phyloP scores from a whole-genome alignment of 1,140 invertebrate species.

The Penaeus japonicus region DNA sequence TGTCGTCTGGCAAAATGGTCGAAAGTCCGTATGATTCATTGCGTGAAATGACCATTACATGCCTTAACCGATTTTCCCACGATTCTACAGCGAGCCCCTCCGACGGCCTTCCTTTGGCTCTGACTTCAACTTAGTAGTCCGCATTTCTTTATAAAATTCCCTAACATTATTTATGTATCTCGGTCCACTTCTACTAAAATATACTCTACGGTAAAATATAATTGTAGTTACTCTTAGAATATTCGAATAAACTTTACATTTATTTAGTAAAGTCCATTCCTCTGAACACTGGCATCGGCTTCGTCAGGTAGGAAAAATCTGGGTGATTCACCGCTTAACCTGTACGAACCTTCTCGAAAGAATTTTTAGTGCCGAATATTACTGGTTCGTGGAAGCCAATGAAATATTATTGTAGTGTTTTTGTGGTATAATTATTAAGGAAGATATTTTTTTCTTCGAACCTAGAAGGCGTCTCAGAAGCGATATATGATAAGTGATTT shows the following conservation, averaged over 20 bases:
- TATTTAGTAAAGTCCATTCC: neutral
- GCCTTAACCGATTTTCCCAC: constrained; percentile 25
- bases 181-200: too few relatives aligned
- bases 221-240: too few relatives aligned
- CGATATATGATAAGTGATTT: too few relatives aligned
- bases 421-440: too few relatives aligned
- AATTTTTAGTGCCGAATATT: constrained; percentile 30
- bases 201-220: too few relatives aligned
- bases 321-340: constrained; percentile 21
- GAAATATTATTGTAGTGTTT: constrained; percentile 18
- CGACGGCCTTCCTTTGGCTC: neutral
- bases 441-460: too few relatives aligned
- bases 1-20: too few relatives aligned
- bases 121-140: neutral
- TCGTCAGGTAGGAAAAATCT: constrained; percentile 35
- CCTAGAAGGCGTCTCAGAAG: too few relatives aligned
- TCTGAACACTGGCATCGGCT: neutral
- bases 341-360: constrained; percentile 7
- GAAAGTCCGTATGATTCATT: constrained; percentile 9
- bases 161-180: too few relatives aligned
- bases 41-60: constrained; percentile 36
- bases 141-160: too few relatives aligned
- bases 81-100: neutral
- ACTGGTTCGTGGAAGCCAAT: neutral
- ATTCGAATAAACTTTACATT: neutral